A percentile compares a stretch with the other conserved stretches of the same genome.
Conservation (phyloP, 2,888 invertebrate genomes). For the Matsumyia berberina region DNA sequence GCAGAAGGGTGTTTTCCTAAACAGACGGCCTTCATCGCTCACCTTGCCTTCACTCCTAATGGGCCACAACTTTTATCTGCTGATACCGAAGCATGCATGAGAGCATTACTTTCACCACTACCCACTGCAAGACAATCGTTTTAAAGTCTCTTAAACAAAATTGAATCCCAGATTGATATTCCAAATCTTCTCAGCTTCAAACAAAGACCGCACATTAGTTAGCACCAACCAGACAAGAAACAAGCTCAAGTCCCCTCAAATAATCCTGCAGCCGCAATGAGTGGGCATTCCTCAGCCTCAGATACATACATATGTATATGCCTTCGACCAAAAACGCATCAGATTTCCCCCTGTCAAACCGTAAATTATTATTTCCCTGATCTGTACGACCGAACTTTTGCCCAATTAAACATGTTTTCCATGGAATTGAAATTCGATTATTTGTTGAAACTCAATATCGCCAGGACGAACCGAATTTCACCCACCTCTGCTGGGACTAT, state of each 20-base stretch:
- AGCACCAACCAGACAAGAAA: neutral
- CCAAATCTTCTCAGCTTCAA: no score
- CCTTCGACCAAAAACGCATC: conserved; percentile 4
- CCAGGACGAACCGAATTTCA: neutral
- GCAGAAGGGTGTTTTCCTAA: no score
- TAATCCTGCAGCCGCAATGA: neutral
- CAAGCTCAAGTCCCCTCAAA: neutral
- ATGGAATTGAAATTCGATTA: conserved; percentile 7
- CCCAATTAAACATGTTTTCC: neutral
- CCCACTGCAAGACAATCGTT: no score
- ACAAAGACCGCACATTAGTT: neutral
- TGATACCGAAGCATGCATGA: no score
- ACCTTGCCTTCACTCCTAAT: no score
- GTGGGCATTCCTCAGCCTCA: no score
- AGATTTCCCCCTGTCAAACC: neutral
- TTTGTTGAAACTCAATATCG: neutral
- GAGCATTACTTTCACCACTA: no score
- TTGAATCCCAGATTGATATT: no score
- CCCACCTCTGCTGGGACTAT: neutral
- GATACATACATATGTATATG: no score
- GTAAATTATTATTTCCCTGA: neutral
- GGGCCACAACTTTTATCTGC: no score
- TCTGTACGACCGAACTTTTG: neutral
- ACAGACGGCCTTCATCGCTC: no score
- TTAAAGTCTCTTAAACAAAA: no score